phyloP scores from a whole-genome alignment of 2,113 vertebrate genomes.

The Gymnogyps californianus region DNA sequence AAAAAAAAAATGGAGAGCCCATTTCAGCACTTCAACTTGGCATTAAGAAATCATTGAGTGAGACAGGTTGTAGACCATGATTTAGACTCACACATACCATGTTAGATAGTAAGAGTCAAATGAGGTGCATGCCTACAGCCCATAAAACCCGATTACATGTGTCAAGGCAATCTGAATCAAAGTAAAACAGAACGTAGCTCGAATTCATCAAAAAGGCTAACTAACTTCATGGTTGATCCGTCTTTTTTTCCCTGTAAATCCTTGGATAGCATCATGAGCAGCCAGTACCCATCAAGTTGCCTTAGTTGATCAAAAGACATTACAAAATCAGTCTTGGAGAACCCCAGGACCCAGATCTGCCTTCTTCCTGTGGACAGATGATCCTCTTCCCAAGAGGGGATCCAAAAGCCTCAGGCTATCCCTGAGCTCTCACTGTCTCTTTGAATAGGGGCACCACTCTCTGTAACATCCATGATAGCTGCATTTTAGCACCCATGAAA shows the following conservation, averaged over 20 bases:
- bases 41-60: neutral
- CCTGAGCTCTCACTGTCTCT: neutral
- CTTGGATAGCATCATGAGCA: neutral
- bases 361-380: neutral
- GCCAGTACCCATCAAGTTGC: neutral
- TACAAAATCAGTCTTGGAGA: neutral
- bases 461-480: neutral
- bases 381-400: neutral
- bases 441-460: fast-evolving
- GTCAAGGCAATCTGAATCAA: neutral
- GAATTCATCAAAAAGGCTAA: neutral
- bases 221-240: neutral
- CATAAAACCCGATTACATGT: neutral
- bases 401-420: neutral
- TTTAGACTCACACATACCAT: neutral
- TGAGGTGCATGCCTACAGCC: neutral
- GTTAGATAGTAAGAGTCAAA: neutral
- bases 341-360: neutral
- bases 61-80: neutral
- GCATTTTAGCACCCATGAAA: neutral
- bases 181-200: neutral
- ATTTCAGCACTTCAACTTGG: neutral
- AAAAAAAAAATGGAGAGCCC: neutral
- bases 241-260: neutral
- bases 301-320: neutral